Conservation (phyloP, 2,888 invertebrate species). For the Diplolepis rosae region DNA sequence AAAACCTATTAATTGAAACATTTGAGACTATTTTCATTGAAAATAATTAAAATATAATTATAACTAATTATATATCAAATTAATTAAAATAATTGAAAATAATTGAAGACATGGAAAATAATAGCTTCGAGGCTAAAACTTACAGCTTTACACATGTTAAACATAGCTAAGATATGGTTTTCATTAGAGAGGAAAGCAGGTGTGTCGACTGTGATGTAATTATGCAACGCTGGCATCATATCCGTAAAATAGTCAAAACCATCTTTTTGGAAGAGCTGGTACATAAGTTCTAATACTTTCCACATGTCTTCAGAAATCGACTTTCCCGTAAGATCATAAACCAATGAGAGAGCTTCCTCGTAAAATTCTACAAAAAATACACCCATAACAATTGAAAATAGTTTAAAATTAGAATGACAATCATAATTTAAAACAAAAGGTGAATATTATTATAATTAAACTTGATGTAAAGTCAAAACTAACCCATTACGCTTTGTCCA, state of each 20-base stretch:
- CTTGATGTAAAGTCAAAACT: constrained; percentile 42
- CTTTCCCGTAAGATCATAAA: constrained; percentile 92
- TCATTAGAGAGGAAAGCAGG: constrained; percentile 93
- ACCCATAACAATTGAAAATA: not conserved
- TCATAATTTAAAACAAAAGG: not conserved
- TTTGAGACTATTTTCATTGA: not conserved
- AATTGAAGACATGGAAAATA: not conserved
- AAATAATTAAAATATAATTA: too few species aligned
- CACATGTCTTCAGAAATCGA: constrained; percentile 95
- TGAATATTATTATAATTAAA: not conserved
- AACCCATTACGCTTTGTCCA: constrained; percentile 88
- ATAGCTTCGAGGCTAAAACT: constrained; percentile 56
- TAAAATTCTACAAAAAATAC: constrained; percentile 87
- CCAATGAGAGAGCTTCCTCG: constrained; percentile 94
- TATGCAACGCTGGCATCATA: constrained; percentile 99
- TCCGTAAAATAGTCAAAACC: constrained; percentile 97
- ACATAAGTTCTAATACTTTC: constrained; percentile 92
- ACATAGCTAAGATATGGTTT: constrained; percentile 91
- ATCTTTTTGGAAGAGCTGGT: constrained; percentile 93
- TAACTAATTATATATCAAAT: too few species aligned
- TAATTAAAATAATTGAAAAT: constrained; percentile 14
- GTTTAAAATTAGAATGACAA: not conserved
- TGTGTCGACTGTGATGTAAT: constrained; percentile 97
- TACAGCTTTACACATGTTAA: constrained; percentile 95
- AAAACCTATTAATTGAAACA: constrained; percentile 74